Conservation (phyloP, 2,113 vertebrate genomes). For the Cervus canadensis region DNA sequence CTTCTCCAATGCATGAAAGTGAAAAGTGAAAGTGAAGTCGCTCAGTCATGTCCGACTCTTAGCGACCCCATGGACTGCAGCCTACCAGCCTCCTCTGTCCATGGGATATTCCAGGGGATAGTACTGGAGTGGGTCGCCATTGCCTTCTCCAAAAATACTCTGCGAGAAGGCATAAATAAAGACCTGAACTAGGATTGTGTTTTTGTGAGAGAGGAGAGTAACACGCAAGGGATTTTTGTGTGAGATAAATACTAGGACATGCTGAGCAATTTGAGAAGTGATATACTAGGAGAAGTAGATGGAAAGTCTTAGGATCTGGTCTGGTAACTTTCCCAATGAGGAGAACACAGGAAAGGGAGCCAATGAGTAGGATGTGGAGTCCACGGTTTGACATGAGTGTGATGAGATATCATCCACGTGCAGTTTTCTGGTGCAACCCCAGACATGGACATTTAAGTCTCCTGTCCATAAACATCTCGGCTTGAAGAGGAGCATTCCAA, state of each 20-base stretch:
- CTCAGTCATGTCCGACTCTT: no score
- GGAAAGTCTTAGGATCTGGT: background rate
- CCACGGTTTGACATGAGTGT: background rate
- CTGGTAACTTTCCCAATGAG: rapidly evolving
- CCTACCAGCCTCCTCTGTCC: no score
- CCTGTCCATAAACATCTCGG: background rate
- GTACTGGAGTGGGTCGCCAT: no score
- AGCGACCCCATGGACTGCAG: no score
- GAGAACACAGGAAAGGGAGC: no score
- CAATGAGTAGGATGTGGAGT: no score
- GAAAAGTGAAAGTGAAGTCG: no score
- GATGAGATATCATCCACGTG: background rate
- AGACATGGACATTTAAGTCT: background rate
- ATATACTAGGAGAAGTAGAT: background rate
- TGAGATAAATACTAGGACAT: background rate
- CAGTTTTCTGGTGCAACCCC: background rate
- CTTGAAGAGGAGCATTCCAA: background rate
- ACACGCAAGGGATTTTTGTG: background rate
- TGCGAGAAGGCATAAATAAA: background rate
- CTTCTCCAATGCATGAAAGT: no score
- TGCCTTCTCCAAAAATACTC: no score
- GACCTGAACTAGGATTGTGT: background rate
- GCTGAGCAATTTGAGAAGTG: background rate
- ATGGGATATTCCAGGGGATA: no score
- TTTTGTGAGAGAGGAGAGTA: background rate